Evolutionary conservation across 2,113 vertebrate species (phyloP), one percentile per base, ranked within the genome.

Genomic region (Mastomys coucha): DNA sequence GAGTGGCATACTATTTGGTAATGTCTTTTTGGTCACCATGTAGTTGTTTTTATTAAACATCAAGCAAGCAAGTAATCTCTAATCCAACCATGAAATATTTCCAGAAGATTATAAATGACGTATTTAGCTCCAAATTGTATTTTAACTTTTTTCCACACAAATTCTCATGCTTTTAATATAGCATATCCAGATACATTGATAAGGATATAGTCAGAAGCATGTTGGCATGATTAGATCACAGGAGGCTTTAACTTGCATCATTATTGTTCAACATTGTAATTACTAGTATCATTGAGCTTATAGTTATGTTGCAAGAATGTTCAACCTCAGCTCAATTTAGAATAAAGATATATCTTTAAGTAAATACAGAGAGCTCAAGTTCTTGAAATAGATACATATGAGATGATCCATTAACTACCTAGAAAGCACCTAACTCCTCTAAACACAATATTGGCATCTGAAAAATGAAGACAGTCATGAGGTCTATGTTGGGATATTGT

Each of bases 271-370:
- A 16, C 12, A 2, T 3, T 33, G 22, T 19, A 4, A 42, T 8
- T 6, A 36, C 49, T 12, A 65, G 63, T 33, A 31, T 7, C 60
- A 26, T 8, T 8, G 10, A 13, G 31, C 8, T 39, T 12, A 31
- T 3, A 6, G 2, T 5, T 28, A 49, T 7, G 0, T 7, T 6
- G 9, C 1, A 9, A 45, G 1, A 49, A 8, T 33, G 6, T 12
- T 56, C 0, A 69, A 3, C 0, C 16, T 39, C 24, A 53, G 75
- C 56, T 24, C 2, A 51, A 5, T n/a, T 65, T 36, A 36, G 7
- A 86, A 20, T 28, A n/a, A 81, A 56, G 56, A 0, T 3, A 11
- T 8, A 84, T 26, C 0, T 24, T 9, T 5, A 28, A 42, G 0
- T 2, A 28, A 0, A 16, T 31, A 42, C 2, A 49, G 31, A 77